Evolutionary conservation across 2,888 invertebrate species (phyloP), one percentile per base, ranked within the genome.

Genomic region (Abrostola triplasia): DNA sequence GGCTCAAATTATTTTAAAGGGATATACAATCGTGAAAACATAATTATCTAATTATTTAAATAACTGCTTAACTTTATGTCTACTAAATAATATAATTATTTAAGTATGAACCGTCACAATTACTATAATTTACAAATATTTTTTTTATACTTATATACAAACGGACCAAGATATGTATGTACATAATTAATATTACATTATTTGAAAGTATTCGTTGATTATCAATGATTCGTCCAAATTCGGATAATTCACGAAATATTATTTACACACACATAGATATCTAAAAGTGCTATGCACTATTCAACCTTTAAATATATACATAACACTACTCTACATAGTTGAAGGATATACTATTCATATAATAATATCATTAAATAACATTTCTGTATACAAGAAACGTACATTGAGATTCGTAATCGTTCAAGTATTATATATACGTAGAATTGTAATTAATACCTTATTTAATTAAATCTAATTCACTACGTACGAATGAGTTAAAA

Each of bases 1-100:
- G 94, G 93, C 94, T 94, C 93, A 92, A 88, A 90, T 91, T 93
- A 93, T 92, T 93, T 92, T 72, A 92, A 94, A 93, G 93, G 94
- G 93, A 93, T 93, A 93, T 79, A 73, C 59, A 71, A 64, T 89
- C 79, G 74, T 80, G 55, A 80, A 85, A 83, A 76, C 65, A 81
- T 72, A 47, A 61, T 61, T 61, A 50, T 71, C 78, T 82, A 77
- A 70, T 64, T 67, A 79, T 60, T 60, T 64, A 66, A 65, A 58
- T 64, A 73, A 67, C 61, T 65, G 56, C 65, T 65, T 73, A 76
- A 52, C 24, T 74, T 70, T 59, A 73, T 66, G 69, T 73, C 82
- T 80, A 81, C 60, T 71, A 71, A 76, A 79, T 75, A 73, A 73
- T 77, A 67, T 66, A 60, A 55, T 42, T 48, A 66, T 54, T 60